phyloP scores from a whole-genome alignment of 2,797 vertebrate species.

The Hozukius guyotensis region DNA sequence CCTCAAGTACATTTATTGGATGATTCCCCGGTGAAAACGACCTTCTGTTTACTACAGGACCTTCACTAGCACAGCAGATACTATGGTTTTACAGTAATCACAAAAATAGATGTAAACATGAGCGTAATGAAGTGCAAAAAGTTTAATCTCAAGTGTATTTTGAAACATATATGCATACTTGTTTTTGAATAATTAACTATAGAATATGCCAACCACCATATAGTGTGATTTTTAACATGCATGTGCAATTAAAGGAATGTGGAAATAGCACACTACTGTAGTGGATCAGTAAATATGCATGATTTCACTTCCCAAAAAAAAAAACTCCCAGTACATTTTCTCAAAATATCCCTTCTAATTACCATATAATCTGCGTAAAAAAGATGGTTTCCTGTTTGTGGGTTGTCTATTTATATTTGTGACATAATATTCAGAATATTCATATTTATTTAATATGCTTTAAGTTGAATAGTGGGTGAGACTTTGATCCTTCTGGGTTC shows the following conservation, averaged over 20 bases:
- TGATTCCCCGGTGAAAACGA: not conserved
- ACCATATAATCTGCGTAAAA: not conserved
- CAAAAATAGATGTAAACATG: not conserved
- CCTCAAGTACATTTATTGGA: not conserved
- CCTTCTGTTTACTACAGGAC: not conserved
- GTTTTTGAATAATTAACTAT: not conserved
- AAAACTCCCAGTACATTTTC: conserved; percentile 1
- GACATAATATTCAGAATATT: conserved; percentile 42
- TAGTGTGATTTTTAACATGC: not conserved
- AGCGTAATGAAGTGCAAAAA: not conserved
- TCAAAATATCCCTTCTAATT: conserved; percentile 30
- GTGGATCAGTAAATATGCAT: conserved; percentile 3
- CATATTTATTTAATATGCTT: conserved; percentile 41
- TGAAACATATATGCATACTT: not conserved
- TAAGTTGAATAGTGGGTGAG: conserved; percentile 47
- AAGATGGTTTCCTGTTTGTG: not conserved
- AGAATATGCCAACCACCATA: not conserved
- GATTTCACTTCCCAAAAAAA: not conserved
- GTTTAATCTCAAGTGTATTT: not conserved
- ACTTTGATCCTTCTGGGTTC: conserved; percentile 64
- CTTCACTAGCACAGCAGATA: not conserved
- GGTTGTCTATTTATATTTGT: conserved; percentile 27
- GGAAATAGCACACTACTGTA: not conserved
- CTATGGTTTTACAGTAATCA: not conserved
- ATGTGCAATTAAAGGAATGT: not conserved